These are phyloP conservation scores for Suillia variegata DNA, from an alignment of 2,888 invertebrate species.

Conservation along the genomic window DNA sequence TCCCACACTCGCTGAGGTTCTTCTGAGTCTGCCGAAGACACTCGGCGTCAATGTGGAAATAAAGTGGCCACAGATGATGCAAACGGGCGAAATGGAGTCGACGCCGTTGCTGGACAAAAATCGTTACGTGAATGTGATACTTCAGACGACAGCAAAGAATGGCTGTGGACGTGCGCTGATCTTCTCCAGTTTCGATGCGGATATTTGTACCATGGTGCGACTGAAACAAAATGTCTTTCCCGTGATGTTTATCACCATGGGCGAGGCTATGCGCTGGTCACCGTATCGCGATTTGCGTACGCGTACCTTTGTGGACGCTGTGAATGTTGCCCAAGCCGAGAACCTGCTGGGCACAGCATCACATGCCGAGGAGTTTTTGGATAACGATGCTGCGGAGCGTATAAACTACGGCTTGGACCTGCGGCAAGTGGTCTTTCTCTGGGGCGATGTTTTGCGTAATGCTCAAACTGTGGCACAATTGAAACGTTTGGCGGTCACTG, in stretches of 20 bases:
- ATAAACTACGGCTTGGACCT: constrained; percentile 72
- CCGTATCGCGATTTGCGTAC: constrained; percentile 84
- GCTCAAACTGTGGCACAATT: constrained; percentile 79
- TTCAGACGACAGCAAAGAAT: constrained; percentile 78
- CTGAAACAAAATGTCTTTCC: constrained; percentile 96
- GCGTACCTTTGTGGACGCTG: constrained; percentile 76
- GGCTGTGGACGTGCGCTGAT: constrained; percentile 84
- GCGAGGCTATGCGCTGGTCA: constrained; percentile 58
- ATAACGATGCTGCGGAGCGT: constrained; percentile 71
- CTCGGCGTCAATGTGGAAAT: constrained; percentile 95
- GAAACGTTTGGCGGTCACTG: constrained; percentile 86
- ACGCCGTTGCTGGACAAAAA: constrained; percentile 86
- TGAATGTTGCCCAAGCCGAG: constrained; percentile 78
- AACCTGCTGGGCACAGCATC: constrained; percentile 87
- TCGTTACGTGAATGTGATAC: constrained; percentile 80
- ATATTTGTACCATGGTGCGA: constrained; percentile 90
- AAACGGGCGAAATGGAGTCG: constrained; percentile 82
- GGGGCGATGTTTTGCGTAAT: constrained; percentile 94
- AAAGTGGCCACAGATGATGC: constrained; percentile 91
- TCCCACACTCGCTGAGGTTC: constrained; percentile 81
- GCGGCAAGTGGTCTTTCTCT: constrained; percentile 87
- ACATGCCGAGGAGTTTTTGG: constrained; percentile 84
- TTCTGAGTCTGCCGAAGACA: constrained; percentile 77
- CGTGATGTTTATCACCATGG: constrained; percentile 76
- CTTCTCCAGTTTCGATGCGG: constrained; percentile 94